Percentiles rank a stretch among this genome's conserved stretches.
phyloP scores from a whole-genome alignment of 2,888 invertebrate genomes.

The Octonoba sinensis region DNA sequence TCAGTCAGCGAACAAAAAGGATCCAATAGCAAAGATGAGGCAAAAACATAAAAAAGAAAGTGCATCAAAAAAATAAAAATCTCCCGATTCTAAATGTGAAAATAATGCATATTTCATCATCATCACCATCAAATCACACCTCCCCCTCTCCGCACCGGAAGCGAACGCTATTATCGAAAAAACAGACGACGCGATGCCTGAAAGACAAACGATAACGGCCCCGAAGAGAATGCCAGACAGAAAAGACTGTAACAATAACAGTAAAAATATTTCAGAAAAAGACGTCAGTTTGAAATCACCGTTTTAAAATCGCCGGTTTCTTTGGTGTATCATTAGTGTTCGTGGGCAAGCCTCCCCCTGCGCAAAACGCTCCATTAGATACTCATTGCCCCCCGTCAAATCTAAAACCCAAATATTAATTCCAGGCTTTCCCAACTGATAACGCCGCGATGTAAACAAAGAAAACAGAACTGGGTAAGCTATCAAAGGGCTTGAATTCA shows the following conservation, averaged over 20 bases:
- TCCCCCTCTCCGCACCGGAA: constrained; percentile 34
- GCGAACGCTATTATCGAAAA: constrained; percentile 56
- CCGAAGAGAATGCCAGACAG: constrained; percentile 29
- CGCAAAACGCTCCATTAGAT: constrained; percentile 53
- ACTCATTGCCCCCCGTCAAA: constrained; percentile 43
- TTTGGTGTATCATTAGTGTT: constrained; percentile 47
- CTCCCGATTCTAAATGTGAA: constrained; percentile 49
- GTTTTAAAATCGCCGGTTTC: constrained; percentile 54
- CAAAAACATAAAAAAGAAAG: constrained; percentile 9
- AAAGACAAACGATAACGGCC: constrained; percentile 58
- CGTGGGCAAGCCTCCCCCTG: not conserved
- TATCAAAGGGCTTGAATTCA: constrained; percentile 59
- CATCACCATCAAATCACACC: constrained; percentile 51
- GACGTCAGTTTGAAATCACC: constrained; percentile 58
- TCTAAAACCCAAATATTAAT: constrained; percentile 63
- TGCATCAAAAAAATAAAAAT: constrained; percentile 1
- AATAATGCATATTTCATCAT: constrained; percentile 59
- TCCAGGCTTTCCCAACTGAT: constrained; percentile 38
- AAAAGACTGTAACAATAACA: constrained; percentile 1
- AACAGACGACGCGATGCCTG: constrained; percentile 55
- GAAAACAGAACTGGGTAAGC: constrained; percentile 26
- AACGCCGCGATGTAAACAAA: constrained; percentile 57
- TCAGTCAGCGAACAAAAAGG: not conserved
- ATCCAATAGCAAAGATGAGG: constrained; percentile 2
- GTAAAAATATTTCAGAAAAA: constrained; percentile 30